These are phyloP conservation scores for Zaprionus tsacasi DNA, from an alignment of 1,140 invertebrate genomes.

Conservation along the genomic window DNA sequence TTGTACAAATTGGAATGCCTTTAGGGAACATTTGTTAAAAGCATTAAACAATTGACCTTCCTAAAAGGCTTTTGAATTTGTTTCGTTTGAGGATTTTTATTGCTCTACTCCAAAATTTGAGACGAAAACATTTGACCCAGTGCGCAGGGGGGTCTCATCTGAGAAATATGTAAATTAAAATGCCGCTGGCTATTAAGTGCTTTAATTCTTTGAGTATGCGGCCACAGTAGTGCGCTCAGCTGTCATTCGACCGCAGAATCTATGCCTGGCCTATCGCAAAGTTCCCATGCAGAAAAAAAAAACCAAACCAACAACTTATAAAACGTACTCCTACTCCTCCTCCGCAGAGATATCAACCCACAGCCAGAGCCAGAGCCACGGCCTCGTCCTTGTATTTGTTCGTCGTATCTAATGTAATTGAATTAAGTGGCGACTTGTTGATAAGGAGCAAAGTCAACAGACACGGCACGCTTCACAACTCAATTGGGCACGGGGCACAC, in stretches of 20 bases:
- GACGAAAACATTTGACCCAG: slow-evolving; percentile 7
- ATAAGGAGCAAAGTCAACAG: slow-evolving; percentile 66
- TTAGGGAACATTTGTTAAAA: slow-evolving; percentile 37
- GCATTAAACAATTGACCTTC: slow-evolving; percentile 48
- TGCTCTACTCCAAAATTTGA: slow-evolving; percentile 11
- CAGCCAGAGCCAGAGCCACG: slow-evolving; percentile 11
- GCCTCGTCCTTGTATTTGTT: slow-evolving; percentile 41
- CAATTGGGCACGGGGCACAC: slow-evolving; percentile 38
- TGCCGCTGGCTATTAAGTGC: slow-evolving; percentile 48
- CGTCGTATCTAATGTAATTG: slow-evolving; percentile 67
- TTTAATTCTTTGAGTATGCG: slow-evolving; percentile 19
- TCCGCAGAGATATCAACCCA: slow-evolving; percentile 2
- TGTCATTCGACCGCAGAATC: slow-evolving; percentile 53
- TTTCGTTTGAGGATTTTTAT: slow-evolving; percentile 20
- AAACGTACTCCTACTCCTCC: background rate
- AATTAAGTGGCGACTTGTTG: slow-evolving; percentile 71
- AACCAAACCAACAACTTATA: slow-evolving; percentile 6
- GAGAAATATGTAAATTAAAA: slow-evolving; percentile 55
- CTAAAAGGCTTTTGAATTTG: slow-evolving; percentile 36
- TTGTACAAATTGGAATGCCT: slow-evolving; percentile 35
- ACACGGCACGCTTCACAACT: slow-evolving; percentile 58
- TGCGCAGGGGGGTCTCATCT: slow-evolving; percentile 9
- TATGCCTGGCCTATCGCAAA: slow-evolving; percentile 26
- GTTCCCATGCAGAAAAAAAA: slow-evolving; percentile 5
- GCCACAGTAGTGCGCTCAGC: slow-evolving; percentile 40